Base-by-base conservation (phyloP, 2,888 invertebrate genomes). In the Cosmopolites sordidus region DNA sequence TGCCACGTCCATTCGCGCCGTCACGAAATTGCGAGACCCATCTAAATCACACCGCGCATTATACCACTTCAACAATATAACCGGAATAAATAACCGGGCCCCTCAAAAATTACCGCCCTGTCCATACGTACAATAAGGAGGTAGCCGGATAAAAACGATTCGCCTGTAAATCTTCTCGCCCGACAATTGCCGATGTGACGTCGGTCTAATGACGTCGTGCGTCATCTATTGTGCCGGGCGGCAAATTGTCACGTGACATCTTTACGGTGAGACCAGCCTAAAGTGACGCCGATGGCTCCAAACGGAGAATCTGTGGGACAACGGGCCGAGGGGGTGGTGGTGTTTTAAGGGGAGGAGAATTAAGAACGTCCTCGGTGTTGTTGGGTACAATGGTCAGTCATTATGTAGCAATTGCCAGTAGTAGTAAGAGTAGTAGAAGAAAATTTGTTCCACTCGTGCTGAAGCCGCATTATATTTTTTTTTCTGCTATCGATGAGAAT, bases 211-310 rank as follows among this genome's bases (percentile, higher is more conserved):
- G 58, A 58, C 54, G 53, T 53, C 43, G 54, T 58, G 48, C 50
- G 54, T 58, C 56, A 58, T 56, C 56, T 48, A 56, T 58, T 55
- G 53, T 53, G 14, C 50, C 49, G 43, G 43, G 47, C 38, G 51
- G 54, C 54, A 58, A 51, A 58, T 58, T 58, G 54, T 58, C 58
- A 58, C 58, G 58, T 58, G 58, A 58, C 51, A 37, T 14, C 12
- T 12, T 37, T 14, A 12, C 12, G 37, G 37, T 37, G n/a, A 37
- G 37, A 12, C 12, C n/a, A 8, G 22, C 22, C 22, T 8, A 22
- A 22, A 22, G 22, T 22, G 22, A 8, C 8, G 22, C 22, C 22
- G 22, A 22, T 22, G 22, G 22, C 22, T 22, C n/a, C n/a, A n/a
- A n/a, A n/a, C n/a, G 22, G 22, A 3, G 22, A 22, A 22, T 8